Evolutionary conservation across 2,797 vertebrate genomes (phyloP), one percentile per base, ranked within the genome.

Genomic region (Tarsius wallacei): DNA sequence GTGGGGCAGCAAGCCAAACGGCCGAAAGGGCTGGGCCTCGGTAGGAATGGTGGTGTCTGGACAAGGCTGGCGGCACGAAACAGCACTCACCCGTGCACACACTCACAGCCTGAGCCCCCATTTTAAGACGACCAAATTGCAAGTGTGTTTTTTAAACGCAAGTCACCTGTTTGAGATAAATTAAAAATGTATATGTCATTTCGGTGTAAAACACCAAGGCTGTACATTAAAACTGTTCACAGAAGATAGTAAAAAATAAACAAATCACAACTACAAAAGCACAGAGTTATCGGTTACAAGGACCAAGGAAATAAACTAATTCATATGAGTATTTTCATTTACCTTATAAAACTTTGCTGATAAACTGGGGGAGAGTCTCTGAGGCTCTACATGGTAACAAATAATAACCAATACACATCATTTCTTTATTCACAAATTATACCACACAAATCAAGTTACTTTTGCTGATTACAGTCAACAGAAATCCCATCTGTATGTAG

Each of bases 381-480:
- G 31, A 96, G 55, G 90, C 92, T 80, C 96, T 93, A 84, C 95
- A 94, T 71, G 94, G 87, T 94, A 96, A 97, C 84, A 96, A 92
- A 17, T 91, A 31, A 73, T 83, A 95, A 97, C 84, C 86, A 97
- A 96, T 74, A 91, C 97, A 76, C 59, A 93, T 84, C 71, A 97
- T 97, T 95, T 97, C 98, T 98, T 98, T 98, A 71, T 98, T 94
- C 98, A 98, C 86, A 97, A 97, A 98, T 98, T 97, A 96, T 90
- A 90, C 71, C 84, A 92, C 93, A 96, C 57, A 97, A 94, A 96
- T 82, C 90, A 92, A 68, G n/a, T 98, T 96, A 87, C 33, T 96
- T 96, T 96, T 95, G 91, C 93, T 88, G 84, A n/a, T 90, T 98
- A 98, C 83, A 98, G 91, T 91, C 82, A 97, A 97, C 88, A 97